These are phyloP conservation scores for Solenopsis fugax DNA, from an alignment of 1,140 invertebrate genomes.

Conservation along the genomic window DNA sequence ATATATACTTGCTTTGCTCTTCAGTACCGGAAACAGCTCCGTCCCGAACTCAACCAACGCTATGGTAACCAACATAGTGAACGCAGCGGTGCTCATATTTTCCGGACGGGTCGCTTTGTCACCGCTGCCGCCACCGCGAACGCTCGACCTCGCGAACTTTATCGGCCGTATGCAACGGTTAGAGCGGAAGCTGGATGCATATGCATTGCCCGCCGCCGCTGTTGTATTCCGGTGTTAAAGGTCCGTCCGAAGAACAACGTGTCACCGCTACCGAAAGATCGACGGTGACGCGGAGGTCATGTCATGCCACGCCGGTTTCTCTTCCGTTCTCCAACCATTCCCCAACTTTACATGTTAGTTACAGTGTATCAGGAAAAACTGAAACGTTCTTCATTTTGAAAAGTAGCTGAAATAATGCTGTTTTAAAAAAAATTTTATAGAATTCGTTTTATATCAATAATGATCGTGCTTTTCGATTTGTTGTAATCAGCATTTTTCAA, in stretches of 20 bases:
- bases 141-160: conserved; percentile 65
- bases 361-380: not conserved
- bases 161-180: conserved; percentile 47
- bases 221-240: conserved; percentile 53
- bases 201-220: conserved; percentile 39
- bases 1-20: conserved; percentile 76
- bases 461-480: not conserved
- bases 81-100: conserved; percentile 83
- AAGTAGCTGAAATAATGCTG: not conserved
- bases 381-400: not conserved
- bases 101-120: conserved; percentile 58
- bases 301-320: not conserved
- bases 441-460: not conserved
- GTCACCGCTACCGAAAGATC: conserved; percentile 37
- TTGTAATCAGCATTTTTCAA: not conserved
- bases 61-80: conserved; percentile 84
- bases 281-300: conserved; percentile 20
- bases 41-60: conserved; percentile 82
- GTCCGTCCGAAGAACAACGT: conserved; percentile 42
- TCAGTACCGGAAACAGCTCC: conserved; percentile 84
- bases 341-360: not conserved
- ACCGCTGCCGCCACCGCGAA: conserved; percentile 12
- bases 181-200: conserved; percentile 56
- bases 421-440: conserved; percentile 6
- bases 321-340: conserved; percentile 44